Evolutionary conservation across 2,113 vertebrate species (phyloP).

Genomic region (Sminthopsis crassicaudata): DNA sequence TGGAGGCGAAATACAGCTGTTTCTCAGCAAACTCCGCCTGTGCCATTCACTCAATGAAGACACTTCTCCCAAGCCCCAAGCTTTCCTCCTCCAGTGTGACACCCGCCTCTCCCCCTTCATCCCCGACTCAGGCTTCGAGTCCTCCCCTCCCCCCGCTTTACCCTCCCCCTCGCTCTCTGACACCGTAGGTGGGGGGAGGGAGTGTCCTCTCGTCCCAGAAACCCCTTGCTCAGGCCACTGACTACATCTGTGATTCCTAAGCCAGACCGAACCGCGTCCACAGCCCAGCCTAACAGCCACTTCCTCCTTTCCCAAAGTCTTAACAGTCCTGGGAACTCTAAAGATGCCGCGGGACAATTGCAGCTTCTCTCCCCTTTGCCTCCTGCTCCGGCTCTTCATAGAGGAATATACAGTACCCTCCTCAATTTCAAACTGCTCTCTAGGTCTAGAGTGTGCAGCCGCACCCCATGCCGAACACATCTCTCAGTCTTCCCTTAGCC

Average conservation of each 20-base stretch:
- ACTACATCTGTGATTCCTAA: not conserved
- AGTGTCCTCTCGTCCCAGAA: accelerated
- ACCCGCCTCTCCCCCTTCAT: not conserved
- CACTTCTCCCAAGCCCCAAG: constrained; percentile 62
- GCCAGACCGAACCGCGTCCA: not conserved
- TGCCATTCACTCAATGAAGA: constrained; percentile 32
- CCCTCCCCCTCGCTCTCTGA: accelerated
- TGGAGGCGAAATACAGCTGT: constrained; percentile 67
- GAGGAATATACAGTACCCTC: not conserved
- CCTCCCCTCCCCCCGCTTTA: too few species aligned
- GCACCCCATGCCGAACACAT: not conserved
- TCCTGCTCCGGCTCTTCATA: not conserved
- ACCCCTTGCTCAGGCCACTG: not conserved
- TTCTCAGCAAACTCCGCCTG: constrained; percentile 26
- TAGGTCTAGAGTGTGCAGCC: not conserved
- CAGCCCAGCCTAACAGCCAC: not conserved
- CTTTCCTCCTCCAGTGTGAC: not conserved
- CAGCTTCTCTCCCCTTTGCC: constrained; percentile 31
- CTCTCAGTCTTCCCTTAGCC: not conserved
- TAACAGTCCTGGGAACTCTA: constrained; percentile 54
- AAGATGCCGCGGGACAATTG: constrained; percentile 30
- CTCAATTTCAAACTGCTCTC: not conserved
- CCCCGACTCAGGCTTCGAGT: constrained; percentile 44
- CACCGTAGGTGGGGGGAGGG: accelerated
- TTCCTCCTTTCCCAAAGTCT: not conserved